phyloP scores from a whole-genome alignment of 1,140 invertebrate species.

The Colletes gigas region DNA sequence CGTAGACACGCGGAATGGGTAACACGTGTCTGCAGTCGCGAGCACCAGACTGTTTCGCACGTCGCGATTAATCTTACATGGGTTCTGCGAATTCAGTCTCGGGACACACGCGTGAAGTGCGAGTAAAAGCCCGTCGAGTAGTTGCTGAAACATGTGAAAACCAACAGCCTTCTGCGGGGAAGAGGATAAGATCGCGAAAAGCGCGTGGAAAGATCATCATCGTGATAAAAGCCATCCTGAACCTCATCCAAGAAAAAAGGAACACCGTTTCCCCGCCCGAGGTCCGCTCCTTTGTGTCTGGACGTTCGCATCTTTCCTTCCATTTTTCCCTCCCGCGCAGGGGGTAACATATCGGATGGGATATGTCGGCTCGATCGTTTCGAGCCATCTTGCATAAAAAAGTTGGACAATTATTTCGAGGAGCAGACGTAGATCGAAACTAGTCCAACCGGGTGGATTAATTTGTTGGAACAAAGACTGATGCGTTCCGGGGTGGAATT shows the following conservation, averaged over 20 bases:
- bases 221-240: conserved; percentile 16
- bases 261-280: not conserved
- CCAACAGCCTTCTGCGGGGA: not conserved
- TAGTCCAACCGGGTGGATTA: not conserved
- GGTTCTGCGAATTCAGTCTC: conserved; percentile 56
- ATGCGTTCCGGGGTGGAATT: not conserved
- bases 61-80: conserved; percentile 60
- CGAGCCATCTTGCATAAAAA: not conserved
- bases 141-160: not conserved
- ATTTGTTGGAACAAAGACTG: not conserved
- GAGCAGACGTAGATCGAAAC: not conserved
- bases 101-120: conserved; percentile 18
- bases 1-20: conserved; percentile 50
- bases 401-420: not conserved
- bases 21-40: conserved; percentile 54
- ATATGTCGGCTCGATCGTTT: not conserved
- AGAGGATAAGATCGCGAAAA: too few species aligned
- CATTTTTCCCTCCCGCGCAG: not conserved
- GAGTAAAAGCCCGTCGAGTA: not conserved
- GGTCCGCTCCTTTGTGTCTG: not conserved
- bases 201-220: not conserved
- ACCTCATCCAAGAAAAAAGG: not conserved
- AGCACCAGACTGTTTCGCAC: conserved; percentile 44
- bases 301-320: not conserved
- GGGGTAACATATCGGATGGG: not conserved